Conservation (phyloP, 2,113 vertebrate species). For the Galemys pyrenaicus region DNA sequence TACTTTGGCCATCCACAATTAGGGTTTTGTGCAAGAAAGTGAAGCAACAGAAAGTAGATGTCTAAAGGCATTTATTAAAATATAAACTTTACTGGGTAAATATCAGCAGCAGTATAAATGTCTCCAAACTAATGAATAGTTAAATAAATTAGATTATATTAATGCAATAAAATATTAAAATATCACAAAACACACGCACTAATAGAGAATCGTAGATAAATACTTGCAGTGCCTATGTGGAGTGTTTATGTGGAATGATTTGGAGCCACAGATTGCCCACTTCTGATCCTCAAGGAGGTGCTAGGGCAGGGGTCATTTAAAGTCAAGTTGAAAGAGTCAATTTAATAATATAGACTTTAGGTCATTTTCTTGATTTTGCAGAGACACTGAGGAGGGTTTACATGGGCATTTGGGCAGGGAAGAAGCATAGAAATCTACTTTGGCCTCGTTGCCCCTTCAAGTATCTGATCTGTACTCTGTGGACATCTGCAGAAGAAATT, state of each 20-base stretch:
- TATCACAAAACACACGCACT: neutral
- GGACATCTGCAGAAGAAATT: neutral
- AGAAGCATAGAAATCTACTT: neutral
- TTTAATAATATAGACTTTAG: neutral
- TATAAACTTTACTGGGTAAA: neutral
- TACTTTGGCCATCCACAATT: neutral
- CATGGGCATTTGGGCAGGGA: neutral
- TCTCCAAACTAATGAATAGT: neutral
- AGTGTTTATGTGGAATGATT: neutral
- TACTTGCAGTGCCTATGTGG: neutral
- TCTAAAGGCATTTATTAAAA: slow-evolving; percentile 22
- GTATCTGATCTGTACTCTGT: neutral
- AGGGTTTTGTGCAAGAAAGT: neutral
- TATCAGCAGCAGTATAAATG: neutral
- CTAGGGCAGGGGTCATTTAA: neutral
- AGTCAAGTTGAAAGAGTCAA: neutral
- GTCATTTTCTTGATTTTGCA: neutral
- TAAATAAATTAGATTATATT: neutral
- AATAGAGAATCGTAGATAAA: neutral
- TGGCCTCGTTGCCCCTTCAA: neutral
- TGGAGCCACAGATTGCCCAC: neutral
- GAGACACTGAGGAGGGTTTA: neutral
- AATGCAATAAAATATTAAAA: neutral
- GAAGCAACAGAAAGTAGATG: neutral
- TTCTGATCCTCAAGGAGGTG: neutral